A percentile compares a stretch with the other conserved stretches of the same genome.
phyloP scores from a whole-genome alignment of 2,113 vertebrate species.

The Bufo gargarizans region DNA sequence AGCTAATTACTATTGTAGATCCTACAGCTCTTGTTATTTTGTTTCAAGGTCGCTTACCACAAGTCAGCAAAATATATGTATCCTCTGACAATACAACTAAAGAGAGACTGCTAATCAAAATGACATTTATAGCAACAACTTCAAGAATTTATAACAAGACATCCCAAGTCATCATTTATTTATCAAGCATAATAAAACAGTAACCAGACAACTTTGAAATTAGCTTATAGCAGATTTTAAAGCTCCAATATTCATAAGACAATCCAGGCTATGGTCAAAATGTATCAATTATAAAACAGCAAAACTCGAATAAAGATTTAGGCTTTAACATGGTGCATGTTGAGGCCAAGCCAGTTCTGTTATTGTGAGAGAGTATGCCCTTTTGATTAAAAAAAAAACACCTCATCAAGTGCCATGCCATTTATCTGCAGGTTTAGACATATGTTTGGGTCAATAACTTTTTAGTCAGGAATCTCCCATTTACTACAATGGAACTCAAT shows the following conservation, averaged over 20 bases:
- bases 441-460: too few relatives aligned
- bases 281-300: background rate
- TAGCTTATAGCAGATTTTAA: background rate
- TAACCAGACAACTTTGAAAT: background rate
- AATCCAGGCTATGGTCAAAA: background rate
- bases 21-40: background rate
- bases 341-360: too few relatives aligned
- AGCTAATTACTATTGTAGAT: constrained; percentile 2
- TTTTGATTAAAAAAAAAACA: too few relatives aligned
- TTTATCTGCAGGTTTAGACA: too few relatives aligned
- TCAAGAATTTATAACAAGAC: background rate
- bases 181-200: background rate
- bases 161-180: background rate
- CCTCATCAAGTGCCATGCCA: too few relatives aligned
- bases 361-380: too few relatives aligned
- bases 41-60: background rate
- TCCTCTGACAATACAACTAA: background rate
- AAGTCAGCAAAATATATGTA: constrained; percentile 31
- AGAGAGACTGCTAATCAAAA: constrained; percentile 8
- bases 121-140: background rate
- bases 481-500: too few relatives aligned
- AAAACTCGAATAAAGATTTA: background rate
- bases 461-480: too few relatives aligned
- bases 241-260: background rate
- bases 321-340: background rate